phyloP scores from a whole-genome alignment of 1,140 invertebrate species.

The Dendrolimus kikuchii region DNA sequence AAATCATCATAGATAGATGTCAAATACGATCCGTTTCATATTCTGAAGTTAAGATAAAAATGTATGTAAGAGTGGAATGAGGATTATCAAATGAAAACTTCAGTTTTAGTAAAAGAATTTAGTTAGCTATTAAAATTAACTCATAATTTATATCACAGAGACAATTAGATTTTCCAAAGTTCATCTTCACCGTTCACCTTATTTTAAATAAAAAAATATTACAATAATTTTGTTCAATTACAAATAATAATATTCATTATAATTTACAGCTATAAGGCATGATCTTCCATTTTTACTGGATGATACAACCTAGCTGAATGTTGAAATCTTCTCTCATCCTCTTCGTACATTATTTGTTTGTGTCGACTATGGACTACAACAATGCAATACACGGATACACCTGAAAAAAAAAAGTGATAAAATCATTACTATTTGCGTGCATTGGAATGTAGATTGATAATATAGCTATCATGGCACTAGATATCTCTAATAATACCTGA shows the following conservation, averaged over 20 bases:
- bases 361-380: slow-evolving; percentile 54
- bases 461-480: too few species aligned
- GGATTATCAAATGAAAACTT: too few species aligned
- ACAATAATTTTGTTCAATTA: neutral
- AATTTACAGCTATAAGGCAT: slow-evolving; percentile 14
- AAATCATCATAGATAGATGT: too few species aligned
- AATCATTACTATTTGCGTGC: too few species aligned
- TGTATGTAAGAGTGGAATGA: too few species aligned
- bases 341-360: slow-evolving; percentile 53
- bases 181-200: neutral
- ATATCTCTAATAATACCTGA: too few species aligned
- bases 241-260: neutral
- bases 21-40: too few species aligned
- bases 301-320: slow-evolving; percentile 41
- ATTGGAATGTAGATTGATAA: too few species aligned
- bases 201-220: neutral
- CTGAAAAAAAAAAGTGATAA: slow-evolving; percentile 24
- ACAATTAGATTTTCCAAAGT: neutral
- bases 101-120: neutral
- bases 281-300: slow-evolving; percentile 31
- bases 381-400: slow-evolving; percentile 55
- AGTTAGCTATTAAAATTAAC: neutral
- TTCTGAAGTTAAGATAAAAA: too few species aligned
- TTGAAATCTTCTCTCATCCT: slow-evolving; percentile 36
- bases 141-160: neutral